phyloP scores from a whole-genome alignment of 2,113 vertebrate genomes.

The Dinomys branickii region DNA sequence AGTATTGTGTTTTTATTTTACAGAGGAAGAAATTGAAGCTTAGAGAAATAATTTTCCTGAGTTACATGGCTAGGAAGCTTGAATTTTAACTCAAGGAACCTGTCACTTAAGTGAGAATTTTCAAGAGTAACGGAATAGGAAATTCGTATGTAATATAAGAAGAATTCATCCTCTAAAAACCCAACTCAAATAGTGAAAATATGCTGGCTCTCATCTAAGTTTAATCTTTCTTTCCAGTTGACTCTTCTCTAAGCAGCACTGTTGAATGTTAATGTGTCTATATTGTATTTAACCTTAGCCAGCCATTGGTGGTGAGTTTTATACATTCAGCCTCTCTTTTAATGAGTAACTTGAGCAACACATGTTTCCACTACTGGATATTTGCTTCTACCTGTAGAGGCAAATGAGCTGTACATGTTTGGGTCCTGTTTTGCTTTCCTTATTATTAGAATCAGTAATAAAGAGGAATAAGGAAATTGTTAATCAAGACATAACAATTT shows the following conservation, averaged over 20 bases:
- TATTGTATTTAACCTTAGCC: slow-evolving; percentile 55
- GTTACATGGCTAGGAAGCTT: neutral
- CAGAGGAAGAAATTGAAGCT: neutral
- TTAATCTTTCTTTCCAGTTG: neutral
- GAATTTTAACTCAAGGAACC: neutral
- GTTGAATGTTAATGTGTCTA: slow-evolving; percentile 44
- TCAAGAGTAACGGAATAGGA: neutral
- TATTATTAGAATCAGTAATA: neutral
- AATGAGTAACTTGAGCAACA: slow-evolving; percentile 61
- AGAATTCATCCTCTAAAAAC: neutral
- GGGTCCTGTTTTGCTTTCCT: neutral
- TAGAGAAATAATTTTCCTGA: neutral
- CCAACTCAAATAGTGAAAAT: slow-evolving; percentile 3
- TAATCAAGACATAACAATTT: neutral
- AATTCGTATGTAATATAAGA: slow-evolving; percentile 1
- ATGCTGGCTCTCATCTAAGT: neutral
- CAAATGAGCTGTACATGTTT: slow-evolving; percentile 31
- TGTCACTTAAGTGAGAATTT: neutral
- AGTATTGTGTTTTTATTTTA: neutral
- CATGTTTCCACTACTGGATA: neutral
- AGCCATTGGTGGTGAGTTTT: slow-evolving; percentile 55
- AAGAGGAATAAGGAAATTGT: neutral
- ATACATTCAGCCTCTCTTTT: slow-evolving; percentile 9
- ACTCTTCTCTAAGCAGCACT: neutral
- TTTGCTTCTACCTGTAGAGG: slow-evolving; percentile 16